Evolutionary conservation across 2,888 invertebrate species (phyloP), one percentile per base, ranked within the genome.

Genomic region (Augochlorella aurata): DNA sequence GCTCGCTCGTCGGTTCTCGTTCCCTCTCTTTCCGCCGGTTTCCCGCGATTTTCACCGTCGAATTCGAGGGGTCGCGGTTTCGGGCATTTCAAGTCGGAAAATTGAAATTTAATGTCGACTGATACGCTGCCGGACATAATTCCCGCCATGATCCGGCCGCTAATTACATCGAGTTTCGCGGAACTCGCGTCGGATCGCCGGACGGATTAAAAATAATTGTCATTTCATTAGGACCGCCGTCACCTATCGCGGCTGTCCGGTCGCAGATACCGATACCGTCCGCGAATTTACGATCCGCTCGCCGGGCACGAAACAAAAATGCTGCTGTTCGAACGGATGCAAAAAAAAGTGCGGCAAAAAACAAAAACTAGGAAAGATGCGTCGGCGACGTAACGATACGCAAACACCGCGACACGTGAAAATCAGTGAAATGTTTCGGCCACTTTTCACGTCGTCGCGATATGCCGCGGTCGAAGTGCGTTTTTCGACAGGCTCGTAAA

Each of bases 381-480:
- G n/a, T 65, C 12, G 44, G 44, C 44, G 44, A 38, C 44, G 16
- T 54, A 65, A 52, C 81, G 66, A 54, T 29, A 63, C 44, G 45
- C 71, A 54, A 65, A 18, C 63, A 63, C 63, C 45, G 58, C 44
- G 61, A 67, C 58, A 38, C 74, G 72, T 75, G 73, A 83, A 83
- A 83, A 83, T 83, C 83, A 74, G 83, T 79, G 66, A 83, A 83
- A 83, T 83, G 79, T 83, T 83, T 78, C 75, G 52, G 49, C 68
- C 83, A 82, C 83, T 83, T 83, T 83, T 83, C 78, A 78, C 69
- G 81, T 75, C 75, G 78, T 68, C 72, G 58, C 66, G 72, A 82
- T 78, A 58, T 66, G 18, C 50, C 45, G 21, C 18, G 58, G 75
- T 24, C 21, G 54, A 74, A 75, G 72, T 77, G 77, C 77, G 74